Base-by-base conservation (phyloP, 2,888 invertebrate genomes). In the Limnephilus auricula region DNA sequence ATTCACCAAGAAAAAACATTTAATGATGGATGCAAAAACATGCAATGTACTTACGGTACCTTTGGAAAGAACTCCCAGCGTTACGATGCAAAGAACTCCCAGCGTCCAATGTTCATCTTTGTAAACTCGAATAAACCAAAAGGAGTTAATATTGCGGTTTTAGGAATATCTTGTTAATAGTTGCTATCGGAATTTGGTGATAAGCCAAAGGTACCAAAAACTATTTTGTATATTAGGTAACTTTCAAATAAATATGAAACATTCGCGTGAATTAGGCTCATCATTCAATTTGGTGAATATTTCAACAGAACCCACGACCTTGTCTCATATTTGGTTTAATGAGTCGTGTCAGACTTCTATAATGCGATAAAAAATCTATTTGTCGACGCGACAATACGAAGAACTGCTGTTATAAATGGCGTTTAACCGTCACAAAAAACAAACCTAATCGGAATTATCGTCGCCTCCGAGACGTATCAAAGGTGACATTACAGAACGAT, bases 381-480 rank as follows among this genome's bases (percentile, higher is more conserved):
- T 84, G 84, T 84, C 13, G n/a, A 37, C 0, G 6, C 31, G 86
- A 86, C 86, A 86, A 45, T n/a, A 34, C 30, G n/a, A 50, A 65
- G 32, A 65, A 87, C 65, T 34, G 78, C 32, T 78, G 87, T 65
- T 31, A 25, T 32, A 32, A 87, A 87, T 78, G 87, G 87, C 87
- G 65, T 87, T 87, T 31, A 65, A 31, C 45, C 30, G 50, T 86
- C 50, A 31, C n/a, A 31, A 25, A 65, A 87, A 87, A 87, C 32
- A 87, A 1, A 87, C 34, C 32, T 15, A 87, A 87, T 87, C 10
- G 15, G 15, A 86, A 87, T 31, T 32, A 87, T 87, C 65, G 10
- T 32, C 86, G 86, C 86, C 30, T 86, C 31, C 50, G 86, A 86
- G 50, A 86, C 86, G 86, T 31, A 50, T 40, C 86, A 86, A 50